Conservation (phyloP, 2,797 vertebrate species). For the Gallinago stenura region DNA sequence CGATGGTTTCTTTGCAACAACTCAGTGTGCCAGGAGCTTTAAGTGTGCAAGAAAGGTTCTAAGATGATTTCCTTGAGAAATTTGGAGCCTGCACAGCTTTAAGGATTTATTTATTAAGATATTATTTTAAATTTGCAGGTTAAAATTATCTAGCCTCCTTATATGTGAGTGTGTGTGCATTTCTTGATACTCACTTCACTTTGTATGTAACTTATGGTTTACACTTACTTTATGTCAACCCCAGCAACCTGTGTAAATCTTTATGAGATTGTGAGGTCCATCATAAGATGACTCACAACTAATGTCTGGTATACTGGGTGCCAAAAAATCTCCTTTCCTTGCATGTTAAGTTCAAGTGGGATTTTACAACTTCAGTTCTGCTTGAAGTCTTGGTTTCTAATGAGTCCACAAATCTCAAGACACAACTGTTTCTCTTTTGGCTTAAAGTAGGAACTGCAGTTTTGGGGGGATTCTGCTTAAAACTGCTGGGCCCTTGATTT, state of each 20-base stretch:
- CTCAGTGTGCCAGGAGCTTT: neutral
- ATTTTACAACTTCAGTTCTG: neutral
- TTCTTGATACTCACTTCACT: neutral
- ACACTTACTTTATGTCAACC: neutral
- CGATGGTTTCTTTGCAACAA: conserved; percentile 42
- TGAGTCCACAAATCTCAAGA: neutral
- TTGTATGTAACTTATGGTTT: neutral
- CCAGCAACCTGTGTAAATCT: neutral
- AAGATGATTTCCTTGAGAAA: neutral
- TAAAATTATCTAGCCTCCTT: neutral
- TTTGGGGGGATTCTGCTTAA: neutral
- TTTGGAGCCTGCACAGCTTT: neutral
- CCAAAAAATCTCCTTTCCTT: neutral
- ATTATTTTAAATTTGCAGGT: neutral
- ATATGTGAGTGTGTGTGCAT: neutral
- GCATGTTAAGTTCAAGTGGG: neutral
- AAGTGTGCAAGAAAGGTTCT: neutral
- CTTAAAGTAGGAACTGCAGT: neutral
- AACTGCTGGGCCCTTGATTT: neutral
- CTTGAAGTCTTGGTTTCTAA: neutral
- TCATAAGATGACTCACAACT: neutral
- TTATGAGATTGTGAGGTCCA: neutral
- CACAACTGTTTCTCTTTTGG: neutral
- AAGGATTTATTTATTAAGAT: neutral
- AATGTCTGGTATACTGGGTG: neutral